Evolutionary conservation across 2,113 vertebrate genomes (phyloP).

Genomic region (Podarcis cretensis): DNA sequence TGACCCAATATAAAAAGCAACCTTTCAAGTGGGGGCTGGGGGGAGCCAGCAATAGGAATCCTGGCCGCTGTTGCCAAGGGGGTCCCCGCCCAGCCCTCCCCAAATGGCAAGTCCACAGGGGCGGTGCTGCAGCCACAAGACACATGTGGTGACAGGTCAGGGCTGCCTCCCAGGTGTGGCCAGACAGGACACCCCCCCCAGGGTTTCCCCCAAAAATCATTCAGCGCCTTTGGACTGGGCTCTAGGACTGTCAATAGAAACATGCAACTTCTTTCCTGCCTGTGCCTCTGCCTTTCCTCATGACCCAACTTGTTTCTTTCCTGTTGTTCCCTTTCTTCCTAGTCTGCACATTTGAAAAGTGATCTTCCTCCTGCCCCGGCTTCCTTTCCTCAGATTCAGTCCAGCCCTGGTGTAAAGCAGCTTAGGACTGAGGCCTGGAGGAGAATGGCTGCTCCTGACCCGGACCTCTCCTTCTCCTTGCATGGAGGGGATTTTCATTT

Average conservation of each 20-base stretch:
- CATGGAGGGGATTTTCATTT: too few species aligned
- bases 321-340: neutral
- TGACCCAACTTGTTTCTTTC: neutral
- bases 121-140: neutral
- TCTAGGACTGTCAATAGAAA: neutral
- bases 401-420: too few species aligned
- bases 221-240: neutral
- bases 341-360: neutral
- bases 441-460: too few species aligned
- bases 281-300: neutral
- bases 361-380: too few species aligned
- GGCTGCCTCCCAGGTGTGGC: neutral
- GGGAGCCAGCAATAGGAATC: constrained; percentile 51
- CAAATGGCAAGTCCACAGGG: neutral
- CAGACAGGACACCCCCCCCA: too few species aligned
- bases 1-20: constrained; percentile 82
- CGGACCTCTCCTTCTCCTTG: too few species aligned
- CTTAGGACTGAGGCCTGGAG: too few species aligned
- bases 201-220: too few species aligned
- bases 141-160: neutral
- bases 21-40: constrained; percentile 69
- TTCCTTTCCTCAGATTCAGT: too few species aligned
- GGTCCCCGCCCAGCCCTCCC: constrained; percentile 57
- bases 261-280: neutral
- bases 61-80: too few species aligned